A percentile compares a stretch with the other conserved stretches of the same genome.
Evolutionary conservation across 2,113 vertebrate genomes (phyloP).

Genomic region (Serinus canaria): DNA sequence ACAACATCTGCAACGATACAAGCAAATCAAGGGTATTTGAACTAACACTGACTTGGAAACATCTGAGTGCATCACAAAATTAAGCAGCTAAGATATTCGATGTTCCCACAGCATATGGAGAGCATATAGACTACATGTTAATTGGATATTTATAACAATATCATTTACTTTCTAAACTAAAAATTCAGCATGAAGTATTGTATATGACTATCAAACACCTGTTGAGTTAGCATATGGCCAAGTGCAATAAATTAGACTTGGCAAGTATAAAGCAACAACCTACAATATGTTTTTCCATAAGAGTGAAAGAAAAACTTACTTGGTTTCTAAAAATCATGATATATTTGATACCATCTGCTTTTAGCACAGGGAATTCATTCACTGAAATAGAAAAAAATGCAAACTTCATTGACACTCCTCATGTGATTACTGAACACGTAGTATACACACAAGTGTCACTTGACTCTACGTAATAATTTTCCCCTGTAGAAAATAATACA

Average conservation of each 20-base stretch:
- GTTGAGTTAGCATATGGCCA: not conserved
- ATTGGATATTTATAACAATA: not conserved
- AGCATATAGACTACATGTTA: not conserved
- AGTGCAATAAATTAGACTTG: not conserved
- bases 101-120: not conserved
- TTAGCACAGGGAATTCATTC: constrained; percentile 97
- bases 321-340: constrained; percentile 99
- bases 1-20: not conserved
- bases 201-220: not conserved
- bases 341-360: constrained; percentile 98
- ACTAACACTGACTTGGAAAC: not conserved
- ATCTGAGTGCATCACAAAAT: not conserved
- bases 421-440: not conserved
- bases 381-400: constrained; percentile 74
- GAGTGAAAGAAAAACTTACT: constrained; percentile 73
- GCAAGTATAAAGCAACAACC: constrained; percentile 6
- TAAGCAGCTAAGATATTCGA: not conserved
- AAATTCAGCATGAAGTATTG: not conserved
- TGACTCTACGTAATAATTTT: not conserved
- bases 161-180: not conserved
- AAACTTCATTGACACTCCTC: not conserved
- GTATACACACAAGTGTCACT: not conserved
- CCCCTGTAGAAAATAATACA: not conserved
- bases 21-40: not conserved
- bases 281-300: not conserved